These are phyloP conservation scores for Sebastes oblongus DNA, from an alignment of 2,797 vertebrate species.

Conservation along the genomic window DNA sequence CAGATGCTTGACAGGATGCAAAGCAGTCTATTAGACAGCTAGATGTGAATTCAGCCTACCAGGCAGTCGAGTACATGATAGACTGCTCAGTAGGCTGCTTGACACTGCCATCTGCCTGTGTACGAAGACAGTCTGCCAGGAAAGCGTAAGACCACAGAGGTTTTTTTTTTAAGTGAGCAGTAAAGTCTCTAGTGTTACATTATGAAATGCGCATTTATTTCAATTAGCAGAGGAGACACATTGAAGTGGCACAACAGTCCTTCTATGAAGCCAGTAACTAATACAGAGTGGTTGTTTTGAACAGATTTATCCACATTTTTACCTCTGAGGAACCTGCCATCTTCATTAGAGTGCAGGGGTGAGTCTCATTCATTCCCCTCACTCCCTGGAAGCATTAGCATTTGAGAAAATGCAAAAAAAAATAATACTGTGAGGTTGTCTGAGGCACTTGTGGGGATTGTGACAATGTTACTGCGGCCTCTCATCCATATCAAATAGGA, in stretches of 20 bases:
- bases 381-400: slow-evolving; percentile 3
- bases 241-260: slow-evolving; percentile 6
- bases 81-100: slow-evolving; percentile 28
- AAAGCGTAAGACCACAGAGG: background rate
- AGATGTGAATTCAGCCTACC: slow-evolving; percentile 12
- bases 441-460: slow-evolving; percentile 1
- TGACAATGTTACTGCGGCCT: slow-evolving; percentile 14
- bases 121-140: background rate
- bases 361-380: background rate
- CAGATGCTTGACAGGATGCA: slow-evolving; percentile 45
- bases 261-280: slow-evolving; percentile 5
- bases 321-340: slow-evolving; percentile 9
- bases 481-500: slow-evolving; percentile 23
- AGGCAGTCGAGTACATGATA: slow-evolving; percentile 5
- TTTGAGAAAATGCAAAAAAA: slow-evolving; percentile 13
- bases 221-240: slow-evolving; percentile 13
- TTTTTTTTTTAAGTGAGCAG: background rate
- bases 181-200: background rate
- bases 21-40: slow-evolving; percentile 8
- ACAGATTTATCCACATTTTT: slow-evolving; percentile 14
- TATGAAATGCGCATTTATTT: slow-evolving; percentile 19
- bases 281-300: slow-evolving; percentile 16
- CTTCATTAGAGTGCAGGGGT: slow-evolving; percentile 11
- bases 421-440: slow-evolving; percentile 22
- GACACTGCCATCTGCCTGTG: slow-evolving; percentile 22